Percentiles rank a stretch among this genome's conserved stretches.
Evolutionary conservation across 2,113 vertebrate species (phyloP).

Genomic region (Clupea harengus): DNA sequence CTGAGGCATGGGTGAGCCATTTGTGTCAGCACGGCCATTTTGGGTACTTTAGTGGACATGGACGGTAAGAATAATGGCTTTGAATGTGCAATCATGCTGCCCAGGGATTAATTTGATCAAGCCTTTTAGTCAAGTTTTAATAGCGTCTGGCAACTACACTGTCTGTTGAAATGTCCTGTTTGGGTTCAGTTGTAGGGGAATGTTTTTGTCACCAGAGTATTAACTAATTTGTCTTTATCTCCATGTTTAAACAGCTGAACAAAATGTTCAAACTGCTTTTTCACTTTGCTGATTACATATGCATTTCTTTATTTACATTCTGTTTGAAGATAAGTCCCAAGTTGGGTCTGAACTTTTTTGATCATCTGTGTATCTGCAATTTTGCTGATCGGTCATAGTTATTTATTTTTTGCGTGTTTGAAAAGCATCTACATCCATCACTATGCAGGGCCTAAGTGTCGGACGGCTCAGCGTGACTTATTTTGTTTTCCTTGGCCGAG

Average conservation of each 20-base stretch:
- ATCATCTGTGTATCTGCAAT: background rate
- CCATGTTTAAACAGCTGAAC: background rate
- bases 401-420: background rate
- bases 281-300: background rate
- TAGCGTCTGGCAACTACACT: background rate
- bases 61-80: background rate
- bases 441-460: background rate
- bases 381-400: background rate
- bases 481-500: conserved; percentile 17
- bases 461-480: conserved; percentile 11
- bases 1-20: background rate
- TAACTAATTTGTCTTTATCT: background rate
- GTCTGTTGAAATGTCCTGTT: background rate
- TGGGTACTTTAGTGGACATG: background rate
- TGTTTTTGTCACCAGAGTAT: background rate
- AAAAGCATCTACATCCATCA: background rate
- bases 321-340: background rate
- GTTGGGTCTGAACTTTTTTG: background rate
- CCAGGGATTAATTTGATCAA: background rate
- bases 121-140: background rate
- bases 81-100: background rate
- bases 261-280: background rate
- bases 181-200: background rate
- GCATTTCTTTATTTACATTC: background rate
- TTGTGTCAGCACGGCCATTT: background rate